phyloP scores from a whole-genome alignment of 2,113 vertebrate genomes.

The Corvus moneduloides region DNA sequence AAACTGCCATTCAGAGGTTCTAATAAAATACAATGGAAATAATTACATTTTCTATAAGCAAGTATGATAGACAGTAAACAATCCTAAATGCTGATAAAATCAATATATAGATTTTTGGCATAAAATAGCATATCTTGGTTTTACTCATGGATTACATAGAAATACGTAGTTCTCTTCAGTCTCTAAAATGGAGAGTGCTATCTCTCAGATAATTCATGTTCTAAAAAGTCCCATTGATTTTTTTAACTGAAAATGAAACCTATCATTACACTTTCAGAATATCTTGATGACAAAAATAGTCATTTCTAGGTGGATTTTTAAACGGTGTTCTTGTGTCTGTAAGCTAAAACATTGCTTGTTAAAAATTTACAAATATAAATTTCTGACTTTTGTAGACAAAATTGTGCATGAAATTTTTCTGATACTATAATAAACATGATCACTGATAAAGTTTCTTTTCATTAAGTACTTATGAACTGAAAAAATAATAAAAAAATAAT shows the following conservation, averaged over 20 bases:
- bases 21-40: background rate
- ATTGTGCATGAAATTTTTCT: background rate
- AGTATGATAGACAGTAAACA: background rate
- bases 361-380: background rate
- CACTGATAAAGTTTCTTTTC: background rate
- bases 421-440: background rate
- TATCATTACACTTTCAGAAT: background rate
- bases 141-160: background rate
- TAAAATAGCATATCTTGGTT: background rate
- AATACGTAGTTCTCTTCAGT: background rate
- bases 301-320: background rate
- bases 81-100: background rate
- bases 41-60: background rate
- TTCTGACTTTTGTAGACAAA: background rate
- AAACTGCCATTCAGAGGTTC: background rate
- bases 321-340: background rate
- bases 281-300: background rate
- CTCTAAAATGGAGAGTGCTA: background rate
- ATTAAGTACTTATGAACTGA: accelerated
- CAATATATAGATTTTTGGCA: background rate
- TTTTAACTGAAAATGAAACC: background rate
- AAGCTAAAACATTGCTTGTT: background rate
- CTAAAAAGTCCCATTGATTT: background rate
- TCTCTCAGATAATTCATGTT: background rate
- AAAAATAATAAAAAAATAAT: background rate